These are phyloP conservation scores for Ennomos quercinarius DNA, from an alignment of 2,888 invertebrate species.

Conservation along the genomic window DNA sequence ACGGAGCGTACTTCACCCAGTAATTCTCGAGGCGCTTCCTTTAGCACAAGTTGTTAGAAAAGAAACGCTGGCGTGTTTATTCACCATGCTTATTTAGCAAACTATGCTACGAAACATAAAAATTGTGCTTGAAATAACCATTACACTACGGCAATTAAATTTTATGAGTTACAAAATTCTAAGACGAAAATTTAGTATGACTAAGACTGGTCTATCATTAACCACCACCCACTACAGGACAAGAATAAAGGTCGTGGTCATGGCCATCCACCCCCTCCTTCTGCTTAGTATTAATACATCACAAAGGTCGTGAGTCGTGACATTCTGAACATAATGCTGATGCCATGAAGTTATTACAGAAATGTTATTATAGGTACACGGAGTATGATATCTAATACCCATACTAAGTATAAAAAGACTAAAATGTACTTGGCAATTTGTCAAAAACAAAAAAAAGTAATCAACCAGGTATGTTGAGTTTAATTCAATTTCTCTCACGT, in stretches of 20 bases:
- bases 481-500: constrained; percentile 42
- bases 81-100: constrained; percentile 27
- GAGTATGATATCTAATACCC: constrained; percentile 1
- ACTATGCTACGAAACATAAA: constrained; percentile 15
- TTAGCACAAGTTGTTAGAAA: constrained; percentile 65
- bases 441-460: constrained; percentile 36
- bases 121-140: constrained; percentile 18
- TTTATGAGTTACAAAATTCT: constrained; percentile 17
- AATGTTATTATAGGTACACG: no score
- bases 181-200: constrained; percentile 10
- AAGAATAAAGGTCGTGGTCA: constrained; percentile 26
- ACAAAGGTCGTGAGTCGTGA: background rate
- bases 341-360: no score
- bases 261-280: constrained; percentile 19
- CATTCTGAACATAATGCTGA: constrained; percentile 1
- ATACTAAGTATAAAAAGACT: constrained; percentile 18
- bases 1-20: constrained; percentile 67
- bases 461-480: constrained; percentile 16
- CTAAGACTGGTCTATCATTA: constrained; percentile 15
- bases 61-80: constrained; percentile 54
- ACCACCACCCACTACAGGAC: constrained; percentile 17
- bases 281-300: constrained; percentile 8
- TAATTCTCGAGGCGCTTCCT: constrained; percentile 68
- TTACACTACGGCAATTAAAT: constrained; percentile 3
- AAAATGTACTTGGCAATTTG: constrained; percentile 35